Evolutionary conservation across 2,888 invertebrate species (phyloP).

Genomic region (Monopis laevigella): DNA sequence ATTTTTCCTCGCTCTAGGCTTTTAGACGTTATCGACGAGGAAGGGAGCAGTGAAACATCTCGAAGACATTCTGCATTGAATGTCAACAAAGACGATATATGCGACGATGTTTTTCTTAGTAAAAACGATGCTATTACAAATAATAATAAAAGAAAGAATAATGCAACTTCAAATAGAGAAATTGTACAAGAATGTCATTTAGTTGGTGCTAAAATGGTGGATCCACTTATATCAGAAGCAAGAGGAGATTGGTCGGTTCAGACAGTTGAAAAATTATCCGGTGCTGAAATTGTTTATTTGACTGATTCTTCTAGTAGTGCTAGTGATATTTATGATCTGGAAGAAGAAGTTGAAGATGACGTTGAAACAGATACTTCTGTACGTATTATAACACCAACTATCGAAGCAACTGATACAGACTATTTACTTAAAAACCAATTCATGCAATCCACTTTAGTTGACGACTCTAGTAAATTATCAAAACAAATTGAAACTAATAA

Average conservation of each 20-base stretch:
- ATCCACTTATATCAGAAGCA: slow-evolving; percentile 64
- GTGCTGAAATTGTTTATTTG: slow-evolving; percentile 75
- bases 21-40: slow-evolving; percentile 82
- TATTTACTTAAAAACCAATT: slow-evolving; percentile 32
- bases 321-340: slow-evolving; percentile 65
- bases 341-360: slow-evolving; percentile 52
- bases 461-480: slow-evolving; percentile 15
- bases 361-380: slow-evolving; percentile 55
- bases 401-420: slow-evolving; percentile 57
- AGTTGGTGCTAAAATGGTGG: slow-evolving; percentile 71
- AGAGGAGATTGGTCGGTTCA: slow-evolving; percentile 64
- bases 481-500: slow-evolving; percentile 11
- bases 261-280: slow-evolving; percentile 60
- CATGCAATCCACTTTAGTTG: slow-evolving; percentile 10
- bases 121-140: slow-evolving; percentile 36
- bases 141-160: slow-evolving; percentile 27
- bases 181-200: slow-evolving; percentile 61
- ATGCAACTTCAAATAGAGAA: slow-evolving; percentile 38
- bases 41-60: slow-evolving; percentile 73
- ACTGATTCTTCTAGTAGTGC: slow-evolving; percentile 73
- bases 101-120: slow-evolving; percentile 58
- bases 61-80: slow-evolving; percentile 60
- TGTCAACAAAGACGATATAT: slow-evolving; percentile 56
- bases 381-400: slow-evolving; percentile 58
- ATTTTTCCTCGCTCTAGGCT: slow-evolving; percentile 63